A percentile compares a stretch with the other conserved stretches of the same genome.
These are phyloP conservation scores for Caenorhabditis virilis DNA, from an alignment of 2,888 invertebrate species.

Conservation along the genomic window DNA sequence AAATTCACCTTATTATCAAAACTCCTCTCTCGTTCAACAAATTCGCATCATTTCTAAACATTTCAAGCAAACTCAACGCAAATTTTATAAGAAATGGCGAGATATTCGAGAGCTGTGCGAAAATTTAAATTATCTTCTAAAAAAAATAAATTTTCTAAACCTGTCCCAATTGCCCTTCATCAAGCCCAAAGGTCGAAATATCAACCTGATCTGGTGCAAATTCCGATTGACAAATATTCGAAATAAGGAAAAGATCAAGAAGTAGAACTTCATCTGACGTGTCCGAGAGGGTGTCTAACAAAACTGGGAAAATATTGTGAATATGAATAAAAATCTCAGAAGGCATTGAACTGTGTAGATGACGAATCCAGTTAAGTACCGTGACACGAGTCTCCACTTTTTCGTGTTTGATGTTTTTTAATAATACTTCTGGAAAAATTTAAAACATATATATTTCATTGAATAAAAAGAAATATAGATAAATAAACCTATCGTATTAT, in stretches of 20 bases:
- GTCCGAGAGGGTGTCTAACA: conserved; percentile 85
- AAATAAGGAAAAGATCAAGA: conserved; percentile 86
- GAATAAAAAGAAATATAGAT: no score
- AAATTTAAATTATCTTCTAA: neutral
- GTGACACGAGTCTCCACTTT: conserved; percentile 95
- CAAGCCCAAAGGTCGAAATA: conserved; percentile 37
- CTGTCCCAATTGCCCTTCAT: conserved; percentile 35
- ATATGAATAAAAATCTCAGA: conserved; percentile 74
- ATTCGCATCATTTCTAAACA: conserved; percentile 84
- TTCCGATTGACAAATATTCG: conserved; percentile 68
- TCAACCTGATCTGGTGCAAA: conserved; percentile 38
- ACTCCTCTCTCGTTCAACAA: conserved; percentile 89
- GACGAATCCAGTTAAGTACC: conserved; percentile 90
- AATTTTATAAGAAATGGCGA: conserved; percentile 81
- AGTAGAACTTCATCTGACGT: conserved; percentile 92
- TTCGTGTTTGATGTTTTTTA: conserved; percentile 82
- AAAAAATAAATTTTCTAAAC: conserved; percentile 3
- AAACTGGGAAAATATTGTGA: conserved; percentile 75
- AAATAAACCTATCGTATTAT: conserved; percentile 71
- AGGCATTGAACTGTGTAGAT: conserved; percentile 86
- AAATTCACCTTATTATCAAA: conserved; percentile 84
- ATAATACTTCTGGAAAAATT: conserved; percentile 79
- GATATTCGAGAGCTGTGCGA: conserved; percentile 43
- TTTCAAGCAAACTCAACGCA: conserved; percentile 81
- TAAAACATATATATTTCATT: neutral